phyloP scores from a whole-genome alignment of 2,888 invertebrate genomes.

The Nomada fabriciana region DNA sequence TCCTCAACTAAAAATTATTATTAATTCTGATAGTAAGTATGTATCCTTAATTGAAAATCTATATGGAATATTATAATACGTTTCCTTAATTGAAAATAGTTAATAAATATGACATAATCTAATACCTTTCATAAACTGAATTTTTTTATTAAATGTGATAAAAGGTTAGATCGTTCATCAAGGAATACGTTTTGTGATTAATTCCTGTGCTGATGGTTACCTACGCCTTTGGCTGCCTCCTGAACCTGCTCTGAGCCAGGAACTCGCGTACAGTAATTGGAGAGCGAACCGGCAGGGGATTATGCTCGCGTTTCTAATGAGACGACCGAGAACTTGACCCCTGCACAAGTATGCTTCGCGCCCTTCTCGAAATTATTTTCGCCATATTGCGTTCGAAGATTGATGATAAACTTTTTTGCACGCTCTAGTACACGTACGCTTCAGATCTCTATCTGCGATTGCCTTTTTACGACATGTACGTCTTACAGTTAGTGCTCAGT shows the following conservation, averaged over 20 bases:
- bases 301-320: slow-evolving; percentile 81
- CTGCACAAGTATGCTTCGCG: slow-evolving; percentile 56
- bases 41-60: too few species aligned
- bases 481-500: too few species aligned
- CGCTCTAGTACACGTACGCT: neutral
- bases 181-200: neutral
- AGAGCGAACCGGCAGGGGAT: slow-evolving; percentile 70
- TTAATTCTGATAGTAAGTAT: too few species aligned
- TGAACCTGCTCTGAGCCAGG: slow-evolving; percentile 74
- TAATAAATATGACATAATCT: too few species aligned
- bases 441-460: slow-evolving; percentile 1
- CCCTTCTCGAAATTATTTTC: slow-evolving; percentile 61
- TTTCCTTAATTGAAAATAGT: too few species aligned
- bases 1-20: too few species aligned
- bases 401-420: slow-evolving; percentile 32
- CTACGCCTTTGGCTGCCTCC: slow-evolving; percentile 63
- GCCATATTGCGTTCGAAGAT: slow-evolving; percentile 34
- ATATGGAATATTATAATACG: too few species aligned
- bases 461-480: neutral
- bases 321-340: slow-evolving; percentile 83
- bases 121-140: too few species aligned
- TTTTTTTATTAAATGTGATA: neutral
- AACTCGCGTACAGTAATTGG: slow-evolving; percentile 76
- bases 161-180: neutral
- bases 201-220: slow-evolving; percentile 5